Base-by-base conservation (phyloP, 2,797 vertebrate species). In the Sebastes oblongus region DNA sequence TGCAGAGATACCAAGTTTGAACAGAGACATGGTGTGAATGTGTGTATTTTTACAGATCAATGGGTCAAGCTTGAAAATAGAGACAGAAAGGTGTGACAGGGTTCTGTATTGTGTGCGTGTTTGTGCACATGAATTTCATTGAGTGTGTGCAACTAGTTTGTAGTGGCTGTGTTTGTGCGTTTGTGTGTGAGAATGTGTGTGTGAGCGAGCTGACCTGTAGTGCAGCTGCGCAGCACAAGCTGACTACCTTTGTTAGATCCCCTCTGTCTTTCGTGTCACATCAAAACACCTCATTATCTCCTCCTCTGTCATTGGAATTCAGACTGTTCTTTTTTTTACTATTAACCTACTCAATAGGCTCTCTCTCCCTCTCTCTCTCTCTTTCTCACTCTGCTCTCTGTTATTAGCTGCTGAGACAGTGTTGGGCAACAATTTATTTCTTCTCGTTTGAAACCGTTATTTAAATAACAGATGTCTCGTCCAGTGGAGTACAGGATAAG, bases 241-340 rank as follows among this genome's bases (percentile, higher is more conserved):
- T 92, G 92, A 90, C 90, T 93, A 85, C 91, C 86, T 94, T 90
- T 92, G 92, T 95, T 92, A 90, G 90, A 95, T 93, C 91, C 75
- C 42, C 85, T 86, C 87, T 83, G 88, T 94, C 91, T 90, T 84
- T 82, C 76, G 88, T 91, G 93, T 94, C 94, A 95, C 94, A 95
- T 96, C 94, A 96, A 95, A 95, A 92, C 86, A 88, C 86, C 93
- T 96, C 94, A 95, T 95, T 94, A 95, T 93, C 92, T 94, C 91
- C 87, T 89, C 86, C 85, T 90, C 86, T 92, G 93, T 94, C 94
- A 89, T 90, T 92, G 90, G 82, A 88, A 93, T 93, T 93, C 92
- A 92, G 69, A 90, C 82, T 75, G 75, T 77, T 92, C 71, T 92
- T 85, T 75, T 75, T 89, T 92, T 86, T 86, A 72, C 77, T 81